Conservation (phyloP, 2,888 invertebrate genomes). For the Mallateleia sp. region DNA sequence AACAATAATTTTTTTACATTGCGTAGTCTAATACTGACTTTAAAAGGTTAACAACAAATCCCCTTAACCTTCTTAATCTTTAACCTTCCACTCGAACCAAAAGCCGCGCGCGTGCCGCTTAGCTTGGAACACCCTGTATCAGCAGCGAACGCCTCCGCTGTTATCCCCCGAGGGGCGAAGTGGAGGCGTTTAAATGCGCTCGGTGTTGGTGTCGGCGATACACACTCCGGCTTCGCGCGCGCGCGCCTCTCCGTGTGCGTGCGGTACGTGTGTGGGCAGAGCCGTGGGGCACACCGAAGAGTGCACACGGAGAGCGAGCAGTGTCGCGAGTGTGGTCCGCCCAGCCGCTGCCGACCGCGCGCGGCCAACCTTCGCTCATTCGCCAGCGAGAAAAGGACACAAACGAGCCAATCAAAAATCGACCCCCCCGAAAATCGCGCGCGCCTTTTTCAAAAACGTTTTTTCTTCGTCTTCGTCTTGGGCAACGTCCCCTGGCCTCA, state of each 20-base stretch:
- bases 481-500: too few relatives aligned
- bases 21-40: too few relatives aligned
- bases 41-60: too few relatives aligned
- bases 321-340: slow-evolving; percentile 73
- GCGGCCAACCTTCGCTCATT: slow-evolving; percentile 28
- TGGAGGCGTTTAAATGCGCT: slow-evolving; percentile 70
- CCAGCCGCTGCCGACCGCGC: slow-evolving; percentile 63
- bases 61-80: too few relatives aligned
- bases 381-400: too few relatives aligned
- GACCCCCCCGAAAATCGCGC: too few relatives aligned
- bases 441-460: too few relatives aligned
- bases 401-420: too few relatives aligned
- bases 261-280: slow-evolving; percentile 47
- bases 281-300: slow-evolving; percentile 60
- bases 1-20: too few relatives aligned
- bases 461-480: too few relatives aligned
- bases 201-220: slow-evolving; percentile 54
- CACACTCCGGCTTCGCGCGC: neutral
- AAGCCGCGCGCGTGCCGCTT: slow-evolving; percentile 14
- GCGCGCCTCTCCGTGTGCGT: too few relatives aligned
- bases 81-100: too few relatives aligned
- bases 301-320: slow-evolving; percentile 47
- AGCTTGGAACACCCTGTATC: slow-evolving; percentile 43
- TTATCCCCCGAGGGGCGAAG: slow-evolving; percentile 52
- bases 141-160: slow-evolving; percentile 59